phyloP scores from a whole-genome alignment of 2,113 vertebrate genomes.

The Parotia lawesii region DNA sequence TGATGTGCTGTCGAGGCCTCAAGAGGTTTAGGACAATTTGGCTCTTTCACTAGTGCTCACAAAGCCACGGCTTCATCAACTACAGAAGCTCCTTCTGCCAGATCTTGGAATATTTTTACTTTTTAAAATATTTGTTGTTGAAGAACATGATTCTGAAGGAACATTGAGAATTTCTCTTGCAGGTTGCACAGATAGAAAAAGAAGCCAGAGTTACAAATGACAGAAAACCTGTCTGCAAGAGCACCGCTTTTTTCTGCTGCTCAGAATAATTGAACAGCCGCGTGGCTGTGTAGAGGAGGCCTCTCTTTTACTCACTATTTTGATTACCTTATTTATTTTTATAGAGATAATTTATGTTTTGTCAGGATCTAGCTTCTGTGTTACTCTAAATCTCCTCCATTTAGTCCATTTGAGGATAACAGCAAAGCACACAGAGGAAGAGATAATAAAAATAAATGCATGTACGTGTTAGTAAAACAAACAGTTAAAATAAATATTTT shows the following conservation, averaged over 20 bases:
- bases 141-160: neutral
- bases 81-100: neutral
- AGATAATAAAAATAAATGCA: neutral
- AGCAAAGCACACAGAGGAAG: neutral
- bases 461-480: neutral
- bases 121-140: neutral
- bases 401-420: neutral
- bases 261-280: neutral
- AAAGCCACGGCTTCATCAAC: neutral
- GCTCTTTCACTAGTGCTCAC: fast-evolving
- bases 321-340: conserved; percentile 6
- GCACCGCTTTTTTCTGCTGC: neutral
- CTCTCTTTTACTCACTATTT: neutral
- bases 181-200: neutral
- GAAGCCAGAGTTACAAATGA: neutral
- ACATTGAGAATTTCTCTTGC: neutral
- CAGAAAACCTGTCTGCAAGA: neutral
- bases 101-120: neutral
- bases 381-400: neutral
- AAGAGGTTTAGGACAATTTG: neutral
- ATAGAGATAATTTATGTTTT: neutral
- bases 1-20: fast-evolving
- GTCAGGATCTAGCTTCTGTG: neutral
- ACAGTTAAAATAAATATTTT: neutral
- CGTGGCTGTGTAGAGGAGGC: neutral